phyloP scores from a whole-genome alignment of 2,888 invertebrate species.

The Griposia aprilina region DNA sequence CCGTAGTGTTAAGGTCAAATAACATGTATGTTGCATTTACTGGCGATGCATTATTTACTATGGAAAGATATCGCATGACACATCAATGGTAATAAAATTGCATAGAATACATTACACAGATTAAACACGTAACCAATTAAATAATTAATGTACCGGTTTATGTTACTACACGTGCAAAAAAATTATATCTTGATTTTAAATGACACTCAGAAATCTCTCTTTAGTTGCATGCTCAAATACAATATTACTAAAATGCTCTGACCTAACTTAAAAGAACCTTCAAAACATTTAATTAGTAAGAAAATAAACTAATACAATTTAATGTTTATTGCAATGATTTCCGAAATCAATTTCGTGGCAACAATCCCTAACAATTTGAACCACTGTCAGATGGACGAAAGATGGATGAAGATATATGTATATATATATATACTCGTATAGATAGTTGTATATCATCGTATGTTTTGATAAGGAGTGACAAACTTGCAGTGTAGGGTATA shows the following conservation, averaged over 20 bases:
- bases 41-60: constrained; percentile 18
- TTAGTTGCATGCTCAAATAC: background rate
- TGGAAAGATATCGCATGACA: constrained; percentile 23
- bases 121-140: background rate
- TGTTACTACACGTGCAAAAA: background rate
- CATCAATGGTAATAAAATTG: constrained; percentile 11
- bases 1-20: constrained; percentile 40
- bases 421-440: too few species aligned
- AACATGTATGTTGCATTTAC: constrained; percentile 3
- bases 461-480: constrained; percentile 18
- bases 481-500: constrained; percentile 39
- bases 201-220: background rate
- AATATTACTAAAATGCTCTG: background rate
- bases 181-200: background rate
- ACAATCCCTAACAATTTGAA: constrained; percentile 1
- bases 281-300: background rate
- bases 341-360: constrained; percentile 23
- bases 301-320: background rate
- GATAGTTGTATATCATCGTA: background rate
- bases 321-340: constrained; percentile 14
- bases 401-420: background rate
- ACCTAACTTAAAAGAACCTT: background rate
- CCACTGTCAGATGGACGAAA: constrained; percentile 30
- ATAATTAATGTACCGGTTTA: background rate
- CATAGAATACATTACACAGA: background rate